These are phyloP conservation scores for Poecilia gillii DNA, from an alignment of 2,797 vertebrate species.

Conservation along the genomic window DNA sequence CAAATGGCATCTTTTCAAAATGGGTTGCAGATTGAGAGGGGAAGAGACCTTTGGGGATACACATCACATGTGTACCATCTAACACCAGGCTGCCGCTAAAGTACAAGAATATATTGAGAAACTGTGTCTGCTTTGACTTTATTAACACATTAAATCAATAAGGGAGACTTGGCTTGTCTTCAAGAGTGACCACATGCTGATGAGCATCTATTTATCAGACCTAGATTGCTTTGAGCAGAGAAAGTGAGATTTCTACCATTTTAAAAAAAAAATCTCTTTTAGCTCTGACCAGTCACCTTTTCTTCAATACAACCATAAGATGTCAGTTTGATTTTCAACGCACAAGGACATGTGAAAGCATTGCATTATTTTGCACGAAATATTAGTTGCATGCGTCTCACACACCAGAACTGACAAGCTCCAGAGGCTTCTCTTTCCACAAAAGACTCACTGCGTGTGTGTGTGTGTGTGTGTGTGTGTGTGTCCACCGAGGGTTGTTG, in stretches of 20 bases:
- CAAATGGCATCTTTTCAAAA: not conserved
- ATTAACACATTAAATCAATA: not conserved
- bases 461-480: slow-evolving; percentile 3
- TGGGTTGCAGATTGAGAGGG: not conserved
- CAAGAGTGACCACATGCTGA: not conserved
- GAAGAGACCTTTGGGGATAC: not conserved
- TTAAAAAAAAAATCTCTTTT: not conserved
- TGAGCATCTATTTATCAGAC: not conserved
- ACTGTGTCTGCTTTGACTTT: not conserved
- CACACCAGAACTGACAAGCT: not conserved
- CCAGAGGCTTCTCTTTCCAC: too few relatives aligned
- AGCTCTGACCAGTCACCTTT: not conserved
- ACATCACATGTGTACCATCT: not conserved
- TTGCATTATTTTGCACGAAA: not conserved
- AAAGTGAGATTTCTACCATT: not conserved
- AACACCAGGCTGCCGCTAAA: not conserved
- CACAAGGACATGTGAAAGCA: not conserved
- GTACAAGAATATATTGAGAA: not conserved
- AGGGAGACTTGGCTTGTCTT: not conserved
- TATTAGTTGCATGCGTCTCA: not conserved
- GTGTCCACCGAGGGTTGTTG: slow-evolving; percentile 3
- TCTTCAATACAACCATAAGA: not conserved
- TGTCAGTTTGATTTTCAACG: not conserved
- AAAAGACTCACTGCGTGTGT: slow-evolving; percentile 3
- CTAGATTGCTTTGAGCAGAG: not conserved